Evolutionary conservation across 2,888 invertebrate genomes (phyloP).

Genomic region (Meganola albula): DNA sequence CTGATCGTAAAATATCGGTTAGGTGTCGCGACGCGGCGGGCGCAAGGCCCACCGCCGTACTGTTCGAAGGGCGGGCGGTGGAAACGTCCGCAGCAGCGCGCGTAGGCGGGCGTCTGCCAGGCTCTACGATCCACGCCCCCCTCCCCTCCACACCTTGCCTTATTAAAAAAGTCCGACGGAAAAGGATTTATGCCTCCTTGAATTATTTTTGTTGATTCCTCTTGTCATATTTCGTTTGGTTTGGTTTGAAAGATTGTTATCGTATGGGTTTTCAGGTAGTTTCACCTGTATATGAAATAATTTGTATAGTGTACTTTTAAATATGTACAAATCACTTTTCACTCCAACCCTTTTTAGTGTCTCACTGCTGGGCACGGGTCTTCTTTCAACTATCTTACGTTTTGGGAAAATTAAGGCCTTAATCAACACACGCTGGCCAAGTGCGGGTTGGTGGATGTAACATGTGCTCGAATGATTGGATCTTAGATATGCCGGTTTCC

Average conservation of each 20-base stretch:
- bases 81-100: slow-evolving; percentile 62
- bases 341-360: neutral
- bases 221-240: slow-evolving; percentile 7
- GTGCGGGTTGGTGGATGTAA: too few relatives aligned
- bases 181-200: slow-evolving; percentile 37
- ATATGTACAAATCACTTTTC: neutral
- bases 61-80: slow-evolving; percentile 46
- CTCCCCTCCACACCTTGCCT: slow-evolving; percentile 37
- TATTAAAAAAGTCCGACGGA: slow-evolving; percentile 38
- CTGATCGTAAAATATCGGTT: neutral
- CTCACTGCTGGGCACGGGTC: neutral
- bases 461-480: too few relatives aligned
- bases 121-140: slow-evolving; percentile 9
- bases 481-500: too few relatives aligned
- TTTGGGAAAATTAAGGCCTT: neutral
- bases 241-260: neutral
- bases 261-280: neutral
- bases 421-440: too few relatives aligned
- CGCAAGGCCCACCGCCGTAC: slow-evolving; percentile 75
- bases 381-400: neutral
- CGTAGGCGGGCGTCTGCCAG: slow-evolving; percentile 65
- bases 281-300: neutral
- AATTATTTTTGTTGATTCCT: slow-evolving; percentile 24
- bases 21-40: slow-evolving; percentile 35
- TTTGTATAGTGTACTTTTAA: neutral